Conservation (phyloP, 2,888 invertebrate species). For the Cosmia trapezina region DNA sequence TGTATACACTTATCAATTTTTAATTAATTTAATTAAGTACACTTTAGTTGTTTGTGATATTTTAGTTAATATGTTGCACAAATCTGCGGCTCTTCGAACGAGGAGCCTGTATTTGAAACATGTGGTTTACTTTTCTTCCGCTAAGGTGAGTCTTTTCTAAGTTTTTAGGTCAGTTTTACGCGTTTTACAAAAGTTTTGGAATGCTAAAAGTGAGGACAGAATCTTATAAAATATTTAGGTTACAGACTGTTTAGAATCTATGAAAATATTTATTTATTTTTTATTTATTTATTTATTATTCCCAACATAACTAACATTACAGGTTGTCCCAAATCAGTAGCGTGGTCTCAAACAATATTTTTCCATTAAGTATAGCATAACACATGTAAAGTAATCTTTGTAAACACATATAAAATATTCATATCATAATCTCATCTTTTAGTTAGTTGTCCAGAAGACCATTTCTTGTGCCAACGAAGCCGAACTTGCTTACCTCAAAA, state of each 20-base stretch:
- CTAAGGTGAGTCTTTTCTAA: conserved; percentile 74
- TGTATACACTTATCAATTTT: conserved; percentile 67
- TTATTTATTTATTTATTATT: not conserved
- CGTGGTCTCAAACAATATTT: too few relatives aligned
- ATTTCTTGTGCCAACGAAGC: conserved; percentile 92
- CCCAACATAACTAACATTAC: too few relatives aligned
- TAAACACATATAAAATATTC: too few relatives aligned
- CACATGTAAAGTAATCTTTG: too few relatives aligned
- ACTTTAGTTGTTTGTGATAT: conserved; percentile 58
- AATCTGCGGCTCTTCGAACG: conserved; percentile 78
- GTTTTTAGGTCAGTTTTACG: not conserved
- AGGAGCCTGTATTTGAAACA: conserved; percentile 77
- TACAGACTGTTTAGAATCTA: not conserved
- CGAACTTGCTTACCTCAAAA: conserved; percentile 91
- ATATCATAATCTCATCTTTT: conserved; percentile 62
- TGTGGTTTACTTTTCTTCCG: conserved; percentile 79
- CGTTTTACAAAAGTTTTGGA: not conserved
- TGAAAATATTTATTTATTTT: too few relatives aligned
- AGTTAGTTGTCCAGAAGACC: conserved; percentile 90
- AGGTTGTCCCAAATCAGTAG: too few relatives aligned
- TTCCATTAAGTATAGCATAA: too few relatives aligned
- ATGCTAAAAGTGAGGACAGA: not conserved
- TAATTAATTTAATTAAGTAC: conserved; percentile 60
- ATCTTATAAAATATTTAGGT: not conserved
- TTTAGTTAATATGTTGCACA: conserved; percentile 78